Base-by-base conservation (phyloP, 1,140 invertebrate species). In the Pygmarrhopalites habei region DNA sequence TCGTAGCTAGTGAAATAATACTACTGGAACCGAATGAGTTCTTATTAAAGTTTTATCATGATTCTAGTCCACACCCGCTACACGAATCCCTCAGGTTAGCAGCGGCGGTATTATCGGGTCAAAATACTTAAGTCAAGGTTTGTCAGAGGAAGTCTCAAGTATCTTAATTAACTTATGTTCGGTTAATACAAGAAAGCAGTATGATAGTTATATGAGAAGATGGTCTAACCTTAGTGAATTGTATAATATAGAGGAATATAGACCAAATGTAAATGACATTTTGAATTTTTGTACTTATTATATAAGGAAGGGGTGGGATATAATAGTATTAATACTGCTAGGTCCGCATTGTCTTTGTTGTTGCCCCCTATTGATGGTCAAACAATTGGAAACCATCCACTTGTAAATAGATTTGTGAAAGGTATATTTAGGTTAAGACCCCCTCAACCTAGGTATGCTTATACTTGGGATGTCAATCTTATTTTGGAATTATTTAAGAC, bases 1-100 rank as follows among this genome's bases (percentile, higher is more conserved):
- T 59, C 4, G 15, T 10, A 17, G 15, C 15, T 1, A 46, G 39
- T 7, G 5, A 59, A 46, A 47, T 44, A 14, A 0, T 47, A 28
- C n/a, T 46, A 15, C 25, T 46, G 0, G 39, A 15, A 0, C 44
- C 58, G 1, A 59, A 30, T 1, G 2, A 14, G 12, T 23, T 28
- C n/a, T 1, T 59, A 26, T 23, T 59, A 44, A 19, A 26, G 17
- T 59, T 17, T 28, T 43, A 39, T 10, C 23, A 44, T 49, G 5
- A n/a, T 49, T 23, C 23, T 10, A 39, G 35, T n/a, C n/a, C n/a
- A 44, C 58, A 59, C 29, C 58, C 39, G 23, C 44, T 59, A n/a
- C 26, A 35, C 28, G 25, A 12, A 28, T 1, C 25, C 17, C 19
- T 59, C 15, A 14, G 26, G 12, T 26, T 59, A 25, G 25, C 21